Percentiles rank a stretch among this genome's conserved stretches.
Evolutionary conservation across 2,113 vertebrate genomes (phyloP).

Genomic region (Petrocephalus microphthalmus): DNA sequence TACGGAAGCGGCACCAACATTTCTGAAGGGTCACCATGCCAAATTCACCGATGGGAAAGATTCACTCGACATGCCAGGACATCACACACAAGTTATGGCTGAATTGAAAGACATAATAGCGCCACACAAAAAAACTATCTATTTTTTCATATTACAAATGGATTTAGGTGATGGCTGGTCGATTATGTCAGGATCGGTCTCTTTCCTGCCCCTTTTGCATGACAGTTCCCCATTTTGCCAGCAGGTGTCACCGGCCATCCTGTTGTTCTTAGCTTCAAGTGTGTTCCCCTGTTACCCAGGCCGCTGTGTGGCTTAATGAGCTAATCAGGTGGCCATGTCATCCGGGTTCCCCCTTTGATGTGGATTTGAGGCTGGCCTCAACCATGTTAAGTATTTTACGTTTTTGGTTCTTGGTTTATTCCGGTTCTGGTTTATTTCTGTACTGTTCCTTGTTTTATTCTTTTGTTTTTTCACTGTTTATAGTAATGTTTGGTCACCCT

Average conservation of each 20-base stretch:
- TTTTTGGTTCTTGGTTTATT: not conserved
- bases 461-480: not conserved
- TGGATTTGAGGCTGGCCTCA: not conserved
- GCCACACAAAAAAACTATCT: not conserved
- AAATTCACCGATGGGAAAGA: not conserved
- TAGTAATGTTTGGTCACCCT: not conserved
- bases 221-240: not conserved
- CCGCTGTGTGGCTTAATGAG: not conserved
- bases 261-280: not conserved
- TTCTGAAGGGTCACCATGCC: not conserved
- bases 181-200: not conserved
- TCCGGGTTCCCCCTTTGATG: not conserved
- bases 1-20: not conserved
- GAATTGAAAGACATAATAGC: not conserved
- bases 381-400: not conserved
- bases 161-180: not conserved
- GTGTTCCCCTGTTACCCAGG: not conserved
- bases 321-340: not conserved
- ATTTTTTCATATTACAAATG: not conserved
- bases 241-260: not conserved
- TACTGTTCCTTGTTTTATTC: not conserved
- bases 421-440: not conserved
- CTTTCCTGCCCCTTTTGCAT: not conserved
- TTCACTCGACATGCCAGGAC: not conserved
- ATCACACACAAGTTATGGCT: not conserved